Evolutionary conservation across 2,113 vertebrate species (phyloP).

Genomic region (western clawed frog (Xenopus tropicalis)): DNA sequence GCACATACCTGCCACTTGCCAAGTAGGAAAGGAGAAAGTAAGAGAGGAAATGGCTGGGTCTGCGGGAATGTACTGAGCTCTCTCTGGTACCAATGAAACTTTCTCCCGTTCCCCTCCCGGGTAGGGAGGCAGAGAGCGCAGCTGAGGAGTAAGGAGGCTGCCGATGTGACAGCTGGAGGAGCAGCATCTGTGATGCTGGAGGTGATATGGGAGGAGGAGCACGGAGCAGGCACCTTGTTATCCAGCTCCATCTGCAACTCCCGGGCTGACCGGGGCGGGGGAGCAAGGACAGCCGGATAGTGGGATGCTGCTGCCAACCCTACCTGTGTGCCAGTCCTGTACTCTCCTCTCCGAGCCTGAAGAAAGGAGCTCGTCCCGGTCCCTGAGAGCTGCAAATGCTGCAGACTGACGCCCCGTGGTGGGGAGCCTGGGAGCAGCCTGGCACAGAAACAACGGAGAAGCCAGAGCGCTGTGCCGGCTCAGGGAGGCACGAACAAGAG

Average conservation of each 20-base stretch:
- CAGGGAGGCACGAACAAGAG: constrained; percentile 24
- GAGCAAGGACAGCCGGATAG: not conserved
- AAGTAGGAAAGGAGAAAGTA: not conserved
- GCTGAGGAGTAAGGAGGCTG: not conserved
- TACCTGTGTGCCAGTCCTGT: constrained; percentile 30
- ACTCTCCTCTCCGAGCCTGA: constrained; percentile 9
- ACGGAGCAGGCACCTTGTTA: constrained; percentile 9
- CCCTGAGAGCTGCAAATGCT: constrained; percentile 16
- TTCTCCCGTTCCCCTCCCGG: not conserved
- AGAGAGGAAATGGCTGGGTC: too few species aligned
- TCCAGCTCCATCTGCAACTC: not conserved
- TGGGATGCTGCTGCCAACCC: constrained; percentile 26
- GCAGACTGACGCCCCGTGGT: constrained; percentile 44
- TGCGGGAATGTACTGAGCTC: too few species aligned
- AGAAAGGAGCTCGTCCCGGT: constrained; percentile 11
- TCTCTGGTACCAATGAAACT: not conserved
- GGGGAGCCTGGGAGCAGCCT: constrained; percentile 34
- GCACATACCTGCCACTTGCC: not conserved
- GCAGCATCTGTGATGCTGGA: not conserved
- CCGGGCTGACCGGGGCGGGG: not conserved
- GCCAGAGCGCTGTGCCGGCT: constrained; percentile 32
- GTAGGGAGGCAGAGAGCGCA: not conserved
- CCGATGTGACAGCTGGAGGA: not conserved
- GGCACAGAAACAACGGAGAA: not conserved
- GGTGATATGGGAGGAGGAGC: constrained; percentile 2